Conservation (phyloP, 2,113 vertebrate genomes). For the Periophthalmodon schlosseri region DNA sequence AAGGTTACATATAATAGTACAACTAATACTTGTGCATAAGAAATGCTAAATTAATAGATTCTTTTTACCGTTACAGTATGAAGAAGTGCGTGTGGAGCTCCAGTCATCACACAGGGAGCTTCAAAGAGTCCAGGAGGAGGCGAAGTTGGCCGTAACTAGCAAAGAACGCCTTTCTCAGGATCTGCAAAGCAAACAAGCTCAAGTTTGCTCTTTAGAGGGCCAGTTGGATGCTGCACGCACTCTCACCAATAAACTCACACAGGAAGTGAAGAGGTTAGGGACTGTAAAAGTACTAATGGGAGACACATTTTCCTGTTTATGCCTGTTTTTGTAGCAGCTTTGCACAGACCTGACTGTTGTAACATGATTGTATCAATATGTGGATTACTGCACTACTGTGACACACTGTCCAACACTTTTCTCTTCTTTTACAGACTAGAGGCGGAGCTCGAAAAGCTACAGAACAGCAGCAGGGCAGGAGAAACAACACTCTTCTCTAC, state of each 20-base stretch:
- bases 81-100: conserved; percentile 73
- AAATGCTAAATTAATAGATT: neutral
- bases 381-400: neutral
- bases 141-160: conserved; percentile 41
- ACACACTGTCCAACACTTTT: neutral
- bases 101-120: conserved; percentile 68
- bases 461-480: conserved; percentile 61
- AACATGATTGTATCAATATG: neutral
- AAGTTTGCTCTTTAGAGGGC: conserved; percentile 77
- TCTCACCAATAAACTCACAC: conserved; percentile 69
- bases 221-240: conserved; percentile 74
- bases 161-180: conserved; percentile 73
- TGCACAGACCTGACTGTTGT: neutral
- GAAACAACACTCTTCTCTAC: conserved; percentile 73
- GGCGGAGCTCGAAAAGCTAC: conserved; percentile 79
- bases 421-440: conserved; percentile 66
- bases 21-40: neutral
- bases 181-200: conserved; percentile 75
- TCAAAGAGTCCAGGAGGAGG: conserved; percentile 62
- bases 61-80: conserved; percentile 48
- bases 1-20: conserved; percentile 65
- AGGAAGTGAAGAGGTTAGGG: conserved; percentile 79
- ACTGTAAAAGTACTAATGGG: neutral
- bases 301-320: neutral
- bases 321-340: neutral